Evolutionary conservation across 2,888 invertebrate species (phyloP).

Genomic region (Busseola fusca): DNA sequence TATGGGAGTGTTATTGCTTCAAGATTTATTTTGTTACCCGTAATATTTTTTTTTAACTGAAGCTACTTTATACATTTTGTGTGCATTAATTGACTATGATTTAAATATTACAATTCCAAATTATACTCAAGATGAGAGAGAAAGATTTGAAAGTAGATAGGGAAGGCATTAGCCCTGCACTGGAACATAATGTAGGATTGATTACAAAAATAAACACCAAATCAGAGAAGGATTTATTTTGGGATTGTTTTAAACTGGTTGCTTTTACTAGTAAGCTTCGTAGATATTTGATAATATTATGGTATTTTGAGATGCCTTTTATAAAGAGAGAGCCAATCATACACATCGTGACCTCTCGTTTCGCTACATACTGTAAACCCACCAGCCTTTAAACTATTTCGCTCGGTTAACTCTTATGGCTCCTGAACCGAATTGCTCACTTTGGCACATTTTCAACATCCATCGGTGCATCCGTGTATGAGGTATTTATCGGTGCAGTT

Average conservation of each 20-base stretch:
- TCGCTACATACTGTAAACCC: slow-evolving; percentile 8
- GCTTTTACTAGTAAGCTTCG: neutral
- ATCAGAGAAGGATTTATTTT: neutral
- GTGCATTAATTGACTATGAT: neutral
- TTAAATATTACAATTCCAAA: neutral
- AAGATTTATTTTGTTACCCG: slow-evolving; percentile 10
- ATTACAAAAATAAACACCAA: neutral
- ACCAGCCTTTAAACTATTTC: slow-evolving; percentile 30
- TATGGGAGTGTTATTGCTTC: slow-evolving; percentile 1
- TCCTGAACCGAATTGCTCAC: slow-evolving; percentile 40
- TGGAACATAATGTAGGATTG: neutral
- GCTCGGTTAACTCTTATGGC: slow-evolving; percentile 36
- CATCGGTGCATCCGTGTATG: slow-evolving; percentile 38
- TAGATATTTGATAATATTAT: neutral
- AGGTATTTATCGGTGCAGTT: slow-evolving; percentile 39
- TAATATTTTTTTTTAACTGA: neutral
- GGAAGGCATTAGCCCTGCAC: neutral
- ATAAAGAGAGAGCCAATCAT: neutral
- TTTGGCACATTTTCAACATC: slow-evolving; percentile 57
- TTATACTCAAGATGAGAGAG: neutral
- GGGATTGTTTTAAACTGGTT: neutral
- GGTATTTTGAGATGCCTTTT: neutral
- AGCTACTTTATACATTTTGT: neutral
- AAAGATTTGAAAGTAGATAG: neutral
- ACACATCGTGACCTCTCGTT: neutral